These are phyloP conservation scores for Nycticebus coucang DNA, from an alignment of 2,113 vertebrate species.

Conservation along the genomic window DNA sequence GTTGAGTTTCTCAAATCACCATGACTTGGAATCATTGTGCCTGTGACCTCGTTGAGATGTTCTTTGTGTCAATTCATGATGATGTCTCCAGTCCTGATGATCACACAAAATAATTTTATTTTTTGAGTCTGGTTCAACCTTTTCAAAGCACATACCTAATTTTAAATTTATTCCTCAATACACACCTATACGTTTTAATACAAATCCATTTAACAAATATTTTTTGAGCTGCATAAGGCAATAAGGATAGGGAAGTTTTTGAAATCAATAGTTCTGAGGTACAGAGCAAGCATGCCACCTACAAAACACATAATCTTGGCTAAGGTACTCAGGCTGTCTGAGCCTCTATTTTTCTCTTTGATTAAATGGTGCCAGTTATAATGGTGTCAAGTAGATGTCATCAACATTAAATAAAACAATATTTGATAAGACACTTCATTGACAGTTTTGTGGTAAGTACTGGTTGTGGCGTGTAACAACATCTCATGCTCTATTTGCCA, in stretches of 20 bases:
- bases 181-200: neutral
- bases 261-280: neutral
- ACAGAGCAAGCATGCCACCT: neutral
- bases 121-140: neutral
- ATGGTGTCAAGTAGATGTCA: neutral
- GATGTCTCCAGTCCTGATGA: neutral
- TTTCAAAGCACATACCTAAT: neutral
- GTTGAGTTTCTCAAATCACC: neutral
- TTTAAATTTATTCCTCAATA: neutral
- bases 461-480: neutral
- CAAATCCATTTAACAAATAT: neutral
- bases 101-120: neutral
- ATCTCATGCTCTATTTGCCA: neutral
- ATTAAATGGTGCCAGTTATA: neutral
- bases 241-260: neutral
- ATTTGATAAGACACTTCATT: neutral
- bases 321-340: neutral
- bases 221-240: neutral
- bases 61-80: neutral
- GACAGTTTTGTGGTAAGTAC: neutral
- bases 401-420: neutral
- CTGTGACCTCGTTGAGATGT: neutral
- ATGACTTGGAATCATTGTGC: neutral
- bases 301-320: neutral
- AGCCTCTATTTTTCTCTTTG: neutral